phyloP scores from a whole-genome alignment of 2,113 vertebrate species.

The Grallaria varia region DNA sequence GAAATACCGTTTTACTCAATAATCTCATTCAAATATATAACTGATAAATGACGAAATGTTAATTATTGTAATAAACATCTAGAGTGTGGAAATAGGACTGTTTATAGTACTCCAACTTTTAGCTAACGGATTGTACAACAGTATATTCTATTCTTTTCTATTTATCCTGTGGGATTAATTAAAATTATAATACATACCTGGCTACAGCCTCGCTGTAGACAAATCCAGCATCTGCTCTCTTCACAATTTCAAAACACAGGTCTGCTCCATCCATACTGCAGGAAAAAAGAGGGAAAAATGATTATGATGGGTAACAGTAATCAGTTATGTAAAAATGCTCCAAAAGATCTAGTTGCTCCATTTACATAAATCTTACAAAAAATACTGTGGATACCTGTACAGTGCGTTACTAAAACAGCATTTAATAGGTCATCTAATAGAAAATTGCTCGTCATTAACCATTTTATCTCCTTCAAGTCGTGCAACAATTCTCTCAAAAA shows the following conservation, averaged over 20 bases:
- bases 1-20: background rate
- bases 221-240: constrained; percentile 92
- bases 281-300: background rate
- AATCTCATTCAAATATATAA: background rate
- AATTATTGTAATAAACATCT: background rate
- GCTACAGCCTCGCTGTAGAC: constrained; percentile 96
- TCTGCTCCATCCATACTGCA: constrained; percentile 93
- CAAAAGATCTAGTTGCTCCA: background rate
- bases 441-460: background rate
- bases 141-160: background rate
- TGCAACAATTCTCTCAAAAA: background rate
- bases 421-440: background rate
- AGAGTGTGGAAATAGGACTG: background rate
- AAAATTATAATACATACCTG: constrained; percentile 79
- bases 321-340: background rate
- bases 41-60: background rate
- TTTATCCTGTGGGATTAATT: constrained; percentile 1
- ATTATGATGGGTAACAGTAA: background rate
- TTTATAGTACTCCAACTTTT: background rate
- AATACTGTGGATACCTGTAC: background rate
- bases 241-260: constrained; percentile 94
- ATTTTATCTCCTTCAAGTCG: background rate
- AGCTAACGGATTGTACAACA: background rate
- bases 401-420: background rate
- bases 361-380: background rate